Base-by-base conservation (phyloP, 2,888 invertebrate genomes). In the Mimumesa dahlbomi region DNA sequence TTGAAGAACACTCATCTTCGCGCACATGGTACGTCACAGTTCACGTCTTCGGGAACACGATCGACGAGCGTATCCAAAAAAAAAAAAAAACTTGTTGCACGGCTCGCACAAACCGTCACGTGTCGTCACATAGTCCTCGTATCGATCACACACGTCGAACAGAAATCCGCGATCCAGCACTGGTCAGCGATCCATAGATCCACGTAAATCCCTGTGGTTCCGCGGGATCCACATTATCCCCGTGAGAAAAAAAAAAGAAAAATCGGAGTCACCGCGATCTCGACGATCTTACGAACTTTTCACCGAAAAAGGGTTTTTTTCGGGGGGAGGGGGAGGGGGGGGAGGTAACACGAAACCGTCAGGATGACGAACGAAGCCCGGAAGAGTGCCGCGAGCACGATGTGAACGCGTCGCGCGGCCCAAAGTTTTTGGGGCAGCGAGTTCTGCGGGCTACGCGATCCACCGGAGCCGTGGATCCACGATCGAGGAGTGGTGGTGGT, bases 1-100 rank as follows among this genome's bases (percentile, higher is more conserved):
- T 83, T 88, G 89, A 49, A 89, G 87, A 57, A 89, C 87, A 83
- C 89, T 89, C 88, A 89, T 89, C 81, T 89, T 89, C 79, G 89
- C 85, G 82, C 89, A 89, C 89, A 89, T 88, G 71, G 81, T 86
- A 82, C 64, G 72, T 54, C 57, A 58, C 59, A 25, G 45, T 16
- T 46, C n/a, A 48, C 6, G 29, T 29, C 6, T 9, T 9, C 6
- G 7, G 2, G 25, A 25, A 25, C 25, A n/a, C n/a, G n/a, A n/a
- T n/a, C n/a, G n/a, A n/a, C n/a, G n/a, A n/a, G n/a, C n/a, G n/a
- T n/a, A n/a, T n/a, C n/a, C n/a, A n/a, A n/a, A n/a, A n/a, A n/a
- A n/a, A n/a, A n/a, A n/a, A n/a, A n/a, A n/a, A n/a, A n/a, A n/a
- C n/a, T n/a, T n/a, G n/a, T n/a, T n/a, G n/a, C 25, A 25, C 25